phyloP scores from a whole-genome alignment of 1,140 invertebrate genomes.

The Cyrtorhinus lividipennis region DNA sequence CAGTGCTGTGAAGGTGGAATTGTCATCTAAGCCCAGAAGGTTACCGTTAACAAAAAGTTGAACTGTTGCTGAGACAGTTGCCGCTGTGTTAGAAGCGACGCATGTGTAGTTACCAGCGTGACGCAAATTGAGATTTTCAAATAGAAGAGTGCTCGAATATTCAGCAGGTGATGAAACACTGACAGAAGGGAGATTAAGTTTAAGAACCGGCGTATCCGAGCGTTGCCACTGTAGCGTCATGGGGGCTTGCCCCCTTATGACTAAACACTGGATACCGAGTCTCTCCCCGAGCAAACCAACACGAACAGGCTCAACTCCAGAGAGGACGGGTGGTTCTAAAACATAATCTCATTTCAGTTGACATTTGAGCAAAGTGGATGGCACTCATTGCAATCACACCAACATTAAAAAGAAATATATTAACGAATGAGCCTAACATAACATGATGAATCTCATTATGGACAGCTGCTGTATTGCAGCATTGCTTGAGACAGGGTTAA shows the following conservation, averaged over 20 bases:
- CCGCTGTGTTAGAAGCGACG: slow-evolving; percentile 42
- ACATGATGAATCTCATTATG: not conserved
- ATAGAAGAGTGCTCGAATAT: slow-evolving; percentile 45
- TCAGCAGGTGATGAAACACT: slow-evolving; percentile 26
- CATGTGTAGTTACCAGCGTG: slow-evolving; percentile 60
- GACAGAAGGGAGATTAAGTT: slow-evolving; percentile 16
- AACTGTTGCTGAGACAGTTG: slow-evolving; percentile 42
- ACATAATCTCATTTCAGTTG: slow-evolving; percentile 21
- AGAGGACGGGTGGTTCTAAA: slow-evolving; percentile 47
- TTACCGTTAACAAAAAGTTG: slow-evolving; percentile 46
- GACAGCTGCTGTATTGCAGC: too few relatives aligned
- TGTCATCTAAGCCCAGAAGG: not conserved
- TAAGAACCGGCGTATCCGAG: slow-evolving; percentile 37
- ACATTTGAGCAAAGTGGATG: slow-evolving; percentile 2
- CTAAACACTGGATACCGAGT: slow-evolving; percentile 47
- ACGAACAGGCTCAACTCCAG: slow-evolving; percentile 43
- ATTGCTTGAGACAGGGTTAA: too few relatives aligned
- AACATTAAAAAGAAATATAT: not conserved
- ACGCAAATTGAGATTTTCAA: slow-evolving; percentile 39
- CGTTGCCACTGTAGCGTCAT: slow-evolving; percentile 57
- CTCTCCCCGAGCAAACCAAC: slow-evolving; percentile 43
- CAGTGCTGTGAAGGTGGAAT: not conserved
- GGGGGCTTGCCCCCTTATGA: slow-evolving; percentile 48
- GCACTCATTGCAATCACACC: not conserved
- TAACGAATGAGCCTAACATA: too few relatives aligned